A percentile compares a stretch with the other conserved stretches of the same genome.
Conservation (phyloP, 2,888 invertebrate species). For the Frankliniella intonsa region DNA sequence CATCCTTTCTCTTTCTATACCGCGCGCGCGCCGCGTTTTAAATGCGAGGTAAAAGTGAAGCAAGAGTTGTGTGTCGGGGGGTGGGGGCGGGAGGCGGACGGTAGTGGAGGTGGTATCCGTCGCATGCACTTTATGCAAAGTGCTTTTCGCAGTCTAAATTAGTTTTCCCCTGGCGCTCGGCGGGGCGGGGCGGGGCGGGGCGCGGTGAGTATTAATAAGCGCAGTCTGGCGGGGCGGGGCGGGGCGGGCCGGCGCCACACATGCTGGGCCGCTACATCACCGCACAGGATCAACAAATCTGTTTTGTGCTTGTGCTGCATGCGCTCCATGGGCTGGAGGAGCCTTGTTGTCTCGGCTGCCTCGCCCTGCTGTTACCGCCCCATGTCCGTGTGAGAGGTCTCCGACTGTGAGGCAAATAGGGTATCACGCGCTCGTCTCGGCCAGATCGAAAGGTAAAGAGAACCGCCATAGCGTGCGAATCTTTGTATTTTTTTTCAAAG, state of each 20-base stretch:
- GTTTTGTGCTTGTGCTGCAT: background rate
- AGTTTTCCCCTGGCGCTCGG: background rate
- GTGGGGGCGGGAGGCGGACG: background rate
- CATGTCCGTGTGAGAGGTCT: background rate
- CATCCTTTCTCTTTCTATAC: too few relatives aligned
- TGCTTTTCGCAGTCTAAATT: slow-evolving; percentile 1
- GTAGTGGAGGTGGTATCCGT: slow-evolving; percentile 9
- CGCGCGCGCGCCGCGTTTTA: background rate
- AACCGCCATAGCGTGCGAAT: too few relatives aligned
- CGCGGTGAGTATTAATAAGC: background rate
- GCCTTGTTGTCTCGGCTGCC: background rate
- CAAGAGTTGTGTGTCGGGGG: background rate
- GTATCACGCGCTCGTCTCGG: background rate
- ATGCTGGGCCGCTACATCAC: background rate
- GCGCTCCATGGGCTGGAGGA: background rate
- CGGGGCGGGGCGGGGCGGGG: background rate
- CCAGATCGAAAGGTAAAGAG: too few relatives aligned
- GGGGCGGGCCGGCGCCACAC: background rate
- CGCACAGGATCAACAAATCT: background rate
- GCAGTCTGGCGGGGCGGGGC: background rate
- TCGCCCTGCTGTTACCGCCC: background rate
- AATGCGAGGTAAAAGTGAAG: too few relatives aligned
- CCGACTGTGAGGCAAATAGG: background rate
- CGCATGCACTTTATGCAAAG: slow-evolving; percentile 15
- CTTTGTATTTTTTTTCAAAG: too few relatives aligned